Percentiles rank a stretch among this genome's conserved stretches.
phyloP scores from a whole-genome alignment of 2,888 invertebrate species.

The Ormyrus thymus region DNA sequence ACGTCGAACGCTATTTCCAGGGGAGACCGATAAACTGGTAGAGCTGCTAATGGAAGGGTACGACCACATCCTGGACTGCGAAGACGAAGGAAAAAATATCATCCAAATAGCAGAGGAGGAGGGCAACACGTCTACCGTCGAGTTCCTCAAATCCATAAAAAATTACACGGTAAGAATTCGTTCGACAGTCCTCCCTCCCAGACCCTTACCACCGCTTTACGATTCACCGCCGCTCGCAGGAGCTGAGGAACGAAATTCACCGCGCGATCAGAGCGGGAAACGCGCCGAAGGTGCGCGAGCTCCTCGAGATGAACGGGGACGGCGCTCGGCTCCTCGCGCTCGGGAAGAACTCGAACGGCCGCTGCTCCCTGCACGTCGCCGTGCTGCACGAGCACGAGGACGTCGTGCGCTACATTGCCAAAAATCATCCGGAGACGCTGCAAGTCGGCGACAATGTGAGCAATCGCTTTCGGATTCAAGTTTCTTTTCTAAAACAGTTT shows the following conservation, averaged over 20 bases:
- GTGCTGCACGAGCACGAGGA: conserved; percentile 89
- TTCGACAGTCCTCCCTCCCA: not conserved
- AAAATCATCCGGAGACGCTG: conserved; percentile 83
- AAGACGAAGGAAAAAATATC: conserved; percentile 83
- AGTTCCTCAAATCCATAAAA: conserved; percentile 83
- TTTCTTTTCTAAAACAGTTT: no score
- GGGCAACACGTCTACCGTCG: conserved; percentile 81
- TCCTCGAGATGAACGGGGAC: conserved; percentile 76
- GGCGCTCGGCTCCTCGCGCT: conserved; percentile 78
- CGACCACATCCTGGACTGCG: conserved; percentile 88
- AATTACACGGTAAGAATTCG: conserved; percentile 82
- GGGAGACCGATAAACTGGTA: conserved; percentile 81
- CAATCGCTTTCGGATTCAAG: not conserved
- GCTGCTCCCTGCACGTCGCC: conserved; percentile 90
- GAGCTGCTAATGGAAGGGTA: conserved; percentile 88
- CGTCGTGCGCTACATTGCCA: conserved; percentile 86
- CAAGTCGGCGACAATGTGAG: conserved; percentile 90
- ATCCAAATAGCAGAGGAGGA: conserved; percentile 83
- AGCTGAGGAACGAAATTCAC: conserved; percentile 86
- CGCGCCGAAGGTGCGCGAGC: conserved; percentile 78
- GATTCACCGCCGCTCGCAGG: conserved; percentile 75
- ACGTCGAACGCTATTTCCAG: conserved; percentile 68
- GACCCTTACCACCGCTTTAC: not conserved
- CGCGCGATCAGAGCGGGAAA: conserved; percentile 83
- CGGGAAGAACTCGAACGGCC: conserved; percentile 83